Conservation (phyloP, 2,113 vertebrate genomes). For the Isichthys henryi region DNA sequence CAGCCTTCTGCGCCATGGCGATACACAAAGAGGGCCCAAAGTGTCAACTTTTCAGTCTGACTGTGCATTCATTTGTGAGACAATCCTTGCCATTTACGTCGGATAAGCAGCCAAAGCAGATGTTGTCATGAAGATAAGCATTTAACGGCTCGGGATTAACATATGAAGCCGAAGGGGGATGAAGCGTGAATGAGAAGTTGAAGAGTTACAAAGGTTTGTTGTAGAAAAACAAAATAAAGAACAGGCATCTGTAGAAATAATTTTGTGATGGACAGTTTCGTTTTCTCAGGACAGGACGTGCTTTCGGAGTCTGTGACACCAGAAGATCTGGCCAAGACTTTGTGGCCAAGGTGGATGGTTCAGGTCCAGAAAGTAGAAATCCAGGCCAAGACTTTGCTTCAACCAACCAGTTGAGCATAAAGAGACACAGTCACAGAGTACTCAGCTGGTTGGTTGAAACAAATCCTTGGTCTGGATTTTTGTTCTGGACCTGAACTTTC, state of each 20-base stretch:
- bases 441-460: not conserved
- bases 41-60: not conserved
- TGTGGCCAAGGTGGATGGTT: too few relatives aligned
- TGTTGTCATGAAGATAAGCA: not conserved
- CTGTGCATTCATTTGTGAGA: not conserved
- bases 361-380: not conserved
- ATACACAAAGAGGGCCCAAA: not conserved
- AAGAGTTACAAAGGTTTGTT: not conserved
- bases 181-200: not conserved
- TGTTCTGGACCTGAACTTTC: not conserved
- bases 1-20: not conserved
- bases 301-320: not conserved
- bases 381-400: not conserved
- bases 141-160: not conserved
- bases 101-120: not conserved
- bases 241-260: not conserved
- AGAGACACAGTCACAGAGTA: not conserved
- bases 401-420: not conserved
- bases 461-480: not conserved
- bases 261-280: not conserved
- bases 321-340: not conserved
- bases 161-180: not conserved
- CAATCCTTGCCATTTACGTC: not conserved
- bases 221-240: not conserved
- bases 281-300: not conserved